A percentile compares a stretch with the other conserved stretches of the same genome.
phyloP scores from a whole-genome alignment of 2,113 vertebrate genomes.

The Furnarius figulus region DNA sequence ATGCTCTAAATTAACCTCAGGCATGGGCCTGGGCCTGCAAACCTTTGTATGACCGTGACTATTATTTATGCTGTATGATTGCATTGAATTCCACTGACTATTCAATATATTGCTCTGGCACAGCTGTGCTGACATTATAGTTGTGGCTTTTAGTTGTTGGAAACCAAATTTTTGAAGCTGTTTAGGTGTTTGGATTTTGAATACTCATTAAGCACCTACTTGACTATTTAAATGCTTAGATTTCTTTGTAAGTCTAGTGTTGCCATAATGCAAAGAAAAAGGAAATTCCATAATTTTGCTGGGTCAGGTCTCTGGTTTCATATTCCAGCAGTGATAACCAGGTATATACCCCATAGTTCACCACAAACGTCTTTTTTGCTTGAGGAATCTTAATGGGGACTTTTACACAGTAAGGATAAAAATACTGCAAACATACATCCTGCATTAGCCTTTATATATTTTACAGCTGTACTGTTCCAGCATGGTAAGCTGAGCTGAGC shows the following conservation, averaged over 20 bases:
- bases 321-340: neutral
- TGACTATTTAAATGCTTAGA: neutral
- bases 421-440: neutral
- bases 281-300: neutral
- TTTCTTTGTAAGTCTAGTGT: neutral
- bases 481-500: conserved; percentile 5
- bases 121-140: neutral
- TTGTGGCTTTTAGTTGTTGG: neutral
- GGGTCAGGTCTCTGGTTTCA: neutral
- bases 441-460: conserved; percentile 4
- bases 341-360: neutral
- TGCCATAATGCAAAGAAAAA: neutral
- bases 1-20: conserved; percentile 1
- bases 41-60: neutral
- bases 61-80: neutral
- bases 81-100: neutral
- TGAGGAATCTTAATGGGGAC: neutral
- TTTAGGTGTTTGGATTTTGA: neutral
- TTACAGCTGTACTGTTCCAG: neutral
- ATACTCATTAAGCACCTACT: neutral
- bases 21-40: neutral
- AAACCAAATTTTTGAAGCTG: neutral
- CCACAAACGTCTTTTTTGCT: neutral
- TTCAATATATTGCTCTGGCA: neutral
- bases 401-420: conserved; percentile 6